Percentiles rank a stretch among this genome's conserved stretches.
Conservation (phyloP, 1,140 invertebrate species). For the Zaprionus kolodkinae region DNA sequence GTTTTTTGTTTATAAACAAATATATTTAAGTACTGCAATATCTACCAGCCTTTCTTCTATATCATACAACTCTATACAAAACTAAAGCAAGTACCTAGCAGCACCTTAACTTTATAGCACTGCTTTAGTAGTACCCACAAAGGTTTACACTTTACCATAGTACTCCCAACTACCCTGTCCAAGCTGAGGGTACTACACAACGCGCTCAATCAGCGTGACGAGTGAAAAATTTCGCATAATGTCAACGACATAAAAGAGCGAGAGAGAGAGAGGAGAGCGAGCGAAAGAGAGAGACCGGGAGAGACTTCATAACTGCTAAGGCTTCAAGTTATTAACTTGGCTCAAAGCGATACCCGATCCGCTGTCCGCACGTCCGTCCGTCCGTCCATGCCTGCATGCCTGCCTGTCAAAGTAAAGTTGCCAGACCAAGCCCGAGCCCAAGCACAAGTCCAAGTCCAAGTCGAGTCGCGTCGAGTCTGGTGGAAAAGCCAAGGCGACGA, state of each 20-base stretch:
- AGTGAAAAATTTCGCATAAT: conserved; percentile 60
- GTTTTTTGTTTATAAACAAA: no score
- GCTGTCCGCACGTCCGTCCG: conserved; percentile 2
- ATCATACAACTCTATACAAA: not conserved
- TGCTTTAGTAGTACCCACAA: not conserved
- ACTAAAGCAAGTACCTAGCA: not conserved
- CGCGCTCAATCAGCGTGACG: conserved; percentile 49
- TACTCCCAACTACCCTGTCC: not conserved
- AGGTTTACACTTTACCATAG: not conserved
- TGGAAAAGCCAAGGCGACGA: conserved; percentile 26
- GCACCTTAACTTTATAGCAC: not conserved
- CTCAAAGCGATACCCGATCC: conserved; percentile 75
- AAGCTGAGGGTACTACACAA: conserved; percentile 1
- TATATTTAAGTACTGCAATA: no score
- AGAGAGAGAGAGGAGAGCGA: conserved; percentile 25
- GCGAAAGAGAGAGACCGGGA: conserved; percentile 4
- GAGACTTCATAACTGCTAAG: conserved; percentile 76
- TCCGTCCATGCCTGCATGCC: not conserved
- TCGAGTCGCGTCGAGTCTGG: conserved; percentile 7
- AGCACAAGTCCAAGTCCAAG: conserved; percentile 19
- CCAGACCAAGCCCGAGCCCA: conserved; percentile 17
- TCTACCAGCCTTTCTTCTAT: no score
- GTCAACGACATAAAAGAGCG: conserved; percentile 63
- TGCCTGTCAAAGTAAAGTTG: conserved; percentile 23
- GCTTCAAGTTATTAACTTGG: conserved; percentile 78